Conservation (phyloP, 2,888 invertebrate genomes). For the Lasioglossum marginatum region DNA sequence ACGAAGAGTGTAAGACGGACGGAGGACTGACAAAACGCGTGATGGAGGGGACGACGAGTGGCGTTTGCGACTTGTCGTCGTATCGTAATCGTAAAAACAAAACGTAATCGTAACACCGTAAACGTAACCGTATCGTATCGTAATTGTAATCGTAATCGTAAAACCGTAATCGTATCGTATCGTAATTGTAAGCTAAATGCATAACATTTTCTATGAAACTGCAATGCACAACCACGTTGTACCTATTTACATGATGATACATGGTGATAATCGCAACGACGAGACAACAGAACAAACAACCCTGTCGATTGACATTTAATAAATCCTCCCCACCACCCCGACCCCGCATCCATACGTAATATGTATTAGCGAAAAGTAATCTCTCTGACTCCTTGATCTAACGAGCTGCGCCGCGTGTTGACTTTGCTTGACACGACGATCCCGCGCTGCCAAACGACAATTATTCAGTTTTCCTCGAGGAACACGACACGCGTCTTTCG, state of each 20-base stretch:
- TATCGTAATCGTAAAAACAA: not conserved
- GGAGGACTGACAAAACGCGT: slow-evolving; percentile 13
- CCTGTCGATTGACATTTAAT: slow-evolving; percentile 77
- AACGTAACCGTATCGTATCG: slow-evolving; percentile 34
- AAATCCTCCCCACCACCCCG: slow-evolving; percentile 31
- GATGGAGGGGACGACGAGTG: not conserved
- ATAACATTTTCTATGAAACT: slow-evolving; percentile 83
- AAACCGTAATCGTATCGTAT: slow-evolving; percentile 31
- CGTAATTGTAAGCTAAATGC: slow-evolving; percentile 75
- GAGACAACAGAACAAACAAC: slow-evolving; percentile 41
- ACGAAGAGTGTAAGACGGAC: not conserved
- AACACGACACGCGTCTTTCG: not conserved
- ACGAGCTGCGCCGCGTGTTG: not conserved
- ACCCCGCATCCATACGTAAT: slow-evolving; percentile 61
- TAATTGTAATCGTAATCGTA: slow-evolving; percentile 64
- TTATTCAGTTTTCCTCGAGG: not conserved
- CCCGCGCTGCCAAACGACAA: slow-evolving; percentile 9
- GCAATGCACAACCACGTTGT: slow-evolving; percentile 83
- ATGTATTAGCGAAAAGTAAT: slow-evolving; percentile 15
- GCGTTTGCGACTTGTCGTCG: not conserved
- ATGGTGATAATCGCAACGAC: slow-evolving; percentile 52
- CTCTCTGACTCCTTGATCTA: not conserved
- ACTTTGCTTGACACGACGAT: not conserved
- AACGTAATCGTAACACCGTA: slow-evolving; percentile 6
- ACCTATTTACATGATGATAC: slow-evolving; percentile 70